These are phyloP conservation scores for Caenorhabditis afra DNA, from an alignment of 2,888 invertebrate genomes.

Conservation along the genomic window DNA sequence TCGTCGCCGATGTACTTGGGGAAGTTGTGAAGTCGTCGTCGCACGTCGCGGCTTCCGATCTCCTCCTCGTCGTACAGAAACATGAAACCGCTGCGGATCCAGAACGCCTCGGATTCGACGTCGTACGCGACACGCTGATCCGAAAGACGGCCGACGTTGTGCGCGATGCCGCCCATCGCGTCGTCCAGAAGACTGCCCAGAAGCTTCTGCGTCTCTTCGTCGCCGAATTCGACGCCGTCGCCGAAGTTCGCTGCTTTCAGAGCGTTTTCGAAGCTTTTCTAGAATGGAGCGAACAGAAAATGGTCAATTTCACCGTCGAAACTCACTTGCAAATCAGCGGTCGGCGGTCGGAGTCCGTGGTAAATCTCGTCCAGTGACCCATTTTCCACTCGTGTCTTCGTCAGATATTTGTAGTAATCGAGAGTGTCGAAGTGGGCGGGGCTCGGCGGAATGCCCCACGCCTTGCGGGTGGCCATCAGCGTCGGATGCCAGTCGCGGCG, in stretches of 20 bases:
- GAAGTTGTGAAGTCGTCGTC: conserved; percentile 55
- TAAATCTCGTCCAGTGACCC: conserved; percentile 65
- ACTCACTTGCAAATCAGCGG: conserved; percentile 61
- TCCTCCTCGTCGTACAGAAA: conserved; percentile 73
- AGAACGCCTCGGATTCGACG: conserved; percentile 76
- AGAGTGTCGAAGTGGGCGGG: conserved; percentile 77
- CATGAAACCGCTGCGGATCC: conserved; percentile 78
- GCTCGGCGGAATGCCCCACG: conserved; percentile 73
- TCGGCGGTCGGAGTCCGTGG: conserved; percentile 67
- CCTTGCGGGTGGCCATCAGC: conserved; percentile 74
- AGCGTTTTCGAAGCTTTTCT: conserved; percentile 27
- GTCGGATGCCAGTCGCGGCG: conserved; percentile 73
- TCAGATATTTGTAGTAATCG: conserved; percentile 76
- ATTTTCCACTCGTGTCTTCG: conserved; percentile 74
- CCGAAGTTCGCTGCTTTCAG: conserved; percentile 43
- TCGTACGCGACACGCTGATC: conserved; percentile 68
- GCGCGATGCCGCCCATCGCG: conserved; percentile 64
- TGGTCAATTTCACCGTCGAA: no score
- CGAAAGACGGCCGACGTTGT: conserved; percentile 62
- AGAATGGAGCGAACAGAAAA: no score
- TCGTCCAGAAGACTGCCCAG: conserved; percentile 64
- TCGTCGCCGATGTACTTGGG: conserved; percentile 77
- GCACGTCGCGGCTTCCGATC: conserved; percentile 57
- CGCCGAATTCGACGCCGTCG: conserved; percentile 30
- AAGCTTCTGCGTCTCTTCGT: conserved; percentile 52